These are phyloP conservation scores for Parasteatoda tepidariorum DNA, from an alignment of 1,140 invertebrate species.

Conservation along the genomic window DNA sequence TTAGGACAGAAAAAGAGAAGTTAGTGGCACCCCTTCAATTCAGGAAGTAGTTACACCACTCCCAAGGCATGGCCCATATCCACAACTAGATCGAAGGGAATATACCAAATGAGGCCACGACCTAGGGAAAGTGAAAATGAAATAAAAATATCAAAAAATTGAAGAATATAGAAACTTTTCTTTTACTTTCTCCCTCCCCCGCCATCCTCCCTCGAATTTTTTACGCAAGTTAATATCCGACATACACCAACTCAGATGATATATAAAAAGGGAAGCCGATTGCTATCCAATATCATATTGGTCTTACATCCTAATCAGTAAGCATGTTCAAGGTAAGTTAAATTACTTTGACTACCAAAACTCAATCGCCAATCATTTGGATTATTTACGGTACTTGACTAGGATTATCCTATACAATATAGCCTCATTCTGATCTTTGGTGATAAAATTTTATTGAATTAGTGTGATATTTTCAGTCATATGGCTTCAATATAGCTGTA, in stretches of 20 bases:
- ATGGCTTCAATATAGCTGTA: no score
- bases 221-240: constrained; percentile 31
- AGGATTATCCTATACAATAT: no score
- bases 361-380: not conserved
- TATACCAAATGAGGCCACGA: constrained; percentile 45
- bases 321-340: constrained; percentile 54
- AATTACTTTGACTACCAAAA: not conserved
- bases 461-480: no score
- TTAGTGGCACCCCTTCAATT: constrained; percentile 40
- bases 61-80: constrained; percentile 46
- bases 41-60: constrained; percentile 54
- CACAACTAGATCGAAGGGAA: constrained; percentile 51
- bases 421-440: no score
- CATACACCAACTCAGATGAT: constrained; percentile 14
- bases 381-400: no score
- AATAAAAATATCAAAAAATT: constrained; percentile 47
- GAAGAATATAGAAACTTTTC: constrained; percentile 41
- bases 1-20: constrained; percentile 13
- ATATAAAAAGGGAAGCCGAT: constrained; percentile 14
- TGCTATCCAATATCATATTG: not conserved
- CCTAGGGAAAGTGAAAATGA: constrained; percentile 57
- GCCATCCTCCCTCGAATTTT: not conserved
- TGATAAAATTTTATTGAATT: no score
- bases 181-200: not conserved
- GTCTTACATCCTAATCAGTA: not conserved